These are phyloP conservation scores for Diadema setosum DNA, from an alignment of 35 echinoderm and acorn worm species.

Conservation along the genomic window DNA sequence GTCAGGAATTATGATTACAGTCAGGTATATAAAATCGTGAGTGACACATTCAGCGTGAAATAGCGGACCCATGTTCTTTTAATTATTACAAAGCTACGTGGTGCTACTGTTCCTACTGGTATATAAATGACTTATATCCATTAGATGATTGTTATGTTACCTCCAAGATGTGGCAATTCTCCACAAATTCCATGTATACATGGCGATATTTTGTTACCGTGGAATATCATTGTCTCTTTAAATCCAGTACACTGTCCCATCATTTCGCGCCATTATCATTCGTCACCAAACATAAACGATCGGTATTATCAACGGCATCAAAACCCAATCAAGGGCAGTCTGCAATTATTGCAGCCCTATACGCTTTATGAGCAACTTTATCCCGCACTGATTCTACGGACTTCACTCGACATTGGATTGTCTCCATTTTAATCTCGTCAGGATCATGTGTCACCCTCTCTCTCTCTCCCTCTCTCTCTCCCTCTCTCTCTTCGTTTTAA, in stretches of 20 bases:
- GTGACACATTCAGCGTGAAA: too few relatives aligned
- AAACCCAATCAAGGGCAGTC: not conserved
- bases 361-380: not conserved
- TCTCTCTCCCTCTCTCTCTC: not conserved
- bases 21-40: too few relatives aligned
- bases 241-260: not conserved
- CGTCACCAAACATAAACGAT: not conserved
- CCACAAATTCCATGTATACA: too few relatives aligned
- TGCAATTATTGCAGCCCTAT: not conserved
- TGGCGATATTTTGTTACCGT: too few relatives aligned
- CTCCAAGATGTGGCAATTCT: too few relatives aligned
- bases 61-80: too few relatives aligned
- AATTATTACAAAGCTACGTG: too few relatives aligned
- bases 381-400: not conserved
- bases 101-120: too few relatives aligned
- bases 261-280: not conserved
- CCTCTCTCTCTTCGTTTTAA: not conserved
- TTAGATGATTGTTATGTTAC: too few relatives aligned
- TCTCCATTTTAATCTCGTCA: not conserved
- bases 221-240: too few relatives aligned
- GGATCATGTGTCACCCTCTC: not conserved
- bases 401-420: not conserved
- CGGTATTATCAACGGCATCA: not conserved
- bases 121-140: too few relatives aligned
- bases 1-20: too few relatives aligned